These are phyloP conservation scores for Eugnorisma glareosa DNA, from an alignment of 2,888 invertebrate genomes.

Conservation along the genomic window DNA sequence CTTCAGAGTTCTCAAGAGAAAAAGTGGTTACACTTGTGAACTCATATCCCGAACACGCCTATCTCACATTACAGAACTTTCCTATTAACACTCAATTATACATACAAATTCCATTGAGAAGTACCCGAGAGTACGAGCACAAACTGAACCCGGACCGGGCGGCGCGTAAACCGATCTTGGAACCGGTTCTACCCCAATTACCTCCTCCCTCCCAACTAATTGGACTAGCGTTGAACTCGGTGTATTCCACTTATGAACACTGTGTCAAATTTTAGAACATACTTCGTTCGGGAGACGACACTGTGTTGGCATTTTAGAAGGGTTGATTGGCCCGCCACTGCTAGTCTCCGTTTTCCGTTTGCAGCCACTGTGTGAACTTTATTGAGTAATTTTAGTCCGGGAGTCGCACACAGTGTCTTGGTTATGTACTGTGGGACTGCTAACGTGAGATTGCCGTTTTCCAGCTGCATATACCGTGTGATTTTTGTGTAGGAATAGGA, in stretches of 20 bases:
- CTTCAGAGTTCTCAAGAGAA: conserved; percentile 41
- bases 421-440: conserved; percentile 12
- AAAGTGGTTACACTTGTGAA: conserved; percentile 38
- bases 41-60: conserved; percentile 48
- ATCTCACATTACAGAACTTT: conserved; percentile 61
- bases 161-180: conserved; percentile 49
- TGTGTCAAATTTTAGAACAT: conserved; percentile 47
- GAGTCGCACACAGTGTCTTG: conserved; percentile 53
- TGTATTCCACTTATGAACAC: conserved; percentile 55
- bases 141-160: conserved; percentile 50
- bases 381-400: conserved; percentile 44
- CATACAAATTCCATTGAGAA: conserved; percentile 62
- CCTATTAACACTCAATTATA: conserved; percentile 66
- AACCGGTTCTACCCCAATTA: conserved; percentile 84
- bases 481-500: conserved; percentile 24
- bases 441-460: conserved; percentile 42
- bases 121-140: conserved; percentile 50
- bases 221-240: conserved; percentile 68
- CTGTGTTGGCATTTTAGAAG: conserved; percentile 44
- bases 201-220: conserved; percentile 77
- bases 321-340: conserved; percentile 52
- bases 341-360: conserved; percentile 58
- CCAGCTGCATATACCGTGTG: conserved; percentile 33
- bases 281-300: conserved; percentile 21
- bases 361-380: conserved; percentile 40